phyloP scores from a whole-genome alignment of 1,140 invertebrate species.

The Cydia pomonella region DNA sequence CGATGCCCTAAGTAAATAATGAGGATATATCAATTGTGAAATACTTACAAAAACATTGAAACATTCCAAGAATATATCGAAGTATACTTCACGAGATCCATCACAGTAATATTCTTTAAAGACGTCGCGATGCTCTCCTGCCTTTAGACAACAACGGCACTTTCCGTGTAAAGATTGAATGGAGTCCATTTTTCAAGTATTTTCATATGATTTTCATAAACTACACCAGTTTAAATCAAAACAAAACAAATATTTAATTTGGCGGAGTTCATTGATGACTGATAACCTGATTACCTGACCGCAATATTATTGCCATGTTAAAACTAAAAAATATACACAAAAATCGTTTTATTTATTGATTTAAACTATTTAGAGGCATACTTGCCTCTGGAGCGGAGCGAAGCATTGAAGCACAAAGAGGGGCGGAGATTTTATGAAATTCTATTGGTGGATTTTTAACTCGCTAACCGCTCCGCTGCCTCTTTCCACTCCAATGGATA shows the following conservation, averaged over 20 bases:
- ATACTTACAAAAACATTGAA: slow-evolving; percentile 30
- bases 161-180: neutral
- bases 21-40: too few species aligned
- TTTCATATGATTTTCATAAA: neutral
- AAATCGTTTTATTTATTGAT: too few species aligned
- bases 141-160: neutral
- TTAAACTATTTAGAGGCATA: neutral
- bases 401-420: neutral
- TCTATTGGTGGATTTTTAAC: neutral
- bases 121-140: neutral
- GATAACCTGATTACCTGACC: too few species aligned
- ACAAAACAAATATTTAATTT: slow-evolving; percentile 1
- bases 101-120: neutral
- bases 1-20: too few species aligned
- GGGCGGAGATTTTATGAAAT: neutral
- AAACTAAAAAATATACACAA: neutral
- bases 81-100: slow-evolving; percentile 19
- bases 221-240: neutral
- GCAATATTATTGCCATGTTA: neutral
- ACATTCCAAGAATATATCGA: slow-evolving; percentile 23
- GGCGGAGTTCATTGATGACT: neutral
- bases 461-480: neutral
- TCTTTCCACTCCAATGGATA: neutral
- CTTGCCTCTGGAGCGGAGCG: neutral
- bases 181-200: neutral